Evolutionary conservation across 37 sponge, comb jelly and placozoan species (phyloP), one percentile per base, ranked within the genome.

Genomic region (Dysidea cf. avara): DNA sequence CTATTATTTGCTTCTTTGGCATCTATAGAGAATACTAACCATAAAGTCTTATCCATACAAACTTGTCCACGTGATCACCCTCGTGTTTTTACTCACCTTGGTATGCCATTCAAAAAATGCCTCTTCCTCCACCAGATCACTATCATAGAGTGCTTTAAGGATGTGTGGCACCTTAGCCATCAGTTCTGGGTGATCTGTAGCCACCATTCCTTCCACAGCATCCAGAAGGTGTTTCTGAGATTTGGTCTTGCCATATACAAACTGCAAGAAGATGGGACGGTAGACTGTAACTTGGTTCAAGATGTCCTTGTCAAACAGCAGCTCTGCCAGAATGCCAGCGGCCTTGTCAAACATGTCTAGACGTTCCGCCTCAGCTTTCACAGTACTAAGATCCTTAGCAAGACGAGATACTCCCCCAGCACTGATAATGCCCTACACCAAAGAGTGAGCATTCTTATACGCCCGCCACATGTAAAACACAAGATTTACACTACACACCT

Each of bases 321-420:
- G 79, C 75, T 99, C 99, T 22, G 91, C 87, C 39, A 95, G 81
- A n/a, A 99, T 85, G 16, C 80, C 79, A 24, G 91, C 85, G 49
- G 94, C 96, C 72, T 83, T 95, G 77, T 99, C 96, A 60, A 90
- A 72, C 48, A 99, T 78, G 28, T 99, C 99, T 48, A 99, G 76
- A 58, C 85, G 60, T 72, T 92, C 90, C 6, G 99, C 99, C 66
- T 99, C 99, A 0, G 63, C 84, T 73, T 90, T 89, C 64, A 95
- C 47, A 67, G 81, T 90, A 47, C 57, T 34, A 26, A 84, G 62
- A 20, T 62, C 61, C 7, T 64, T 55, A 2, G 77, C 74, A 26
- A 89, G 39, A 25, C 62, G 68, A 39, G 77, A 54, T 2, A 77
- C 53, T 6, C 85, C 87, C 49, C 85, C 82, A 1, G 54, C 68